Base-by-base conservation (phyloP, 2,888 invertebrate genomes). In the Prenolepis imparis region DNA sequence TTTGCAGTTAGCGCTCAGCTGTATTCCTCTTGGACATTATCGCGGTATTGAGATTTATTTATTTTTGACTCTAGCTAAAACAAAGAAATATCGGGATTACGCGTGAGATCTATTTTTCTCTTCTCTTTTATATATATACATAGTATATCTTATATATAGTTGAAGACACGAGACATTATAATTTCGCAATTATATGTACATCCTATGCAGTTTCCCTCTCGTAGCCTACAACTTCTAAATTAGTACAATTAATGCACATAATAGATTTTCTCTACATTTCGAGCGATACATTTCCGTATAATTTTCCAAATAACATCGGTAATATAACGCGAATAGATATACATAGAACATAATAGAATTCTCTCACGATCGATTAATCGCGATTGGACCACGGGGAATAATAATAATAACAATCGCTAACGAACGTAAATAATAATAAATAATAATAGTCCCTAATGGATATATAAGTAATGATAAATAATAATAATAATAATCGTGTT, bases 1-100 rank as follows among this genome's bases (percentile, higher is more conserved):
- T 82, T 21, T 28, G 57, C 36, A 28, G 55, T 72, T 85, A 77
- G 39, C 32, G 59, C n/a, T 74, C 12, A 59, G 21, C 66, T 61
- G 72, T 83, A 83, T 81, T 80, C 61, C 75, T 83, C 77, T 83
- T 75, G 75, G 48, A 74, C 41, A 84, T 63, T n/a, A n/a, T 36
- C 36, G 21, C n/a, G 24, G 15, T 81, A 36, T 74, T 73, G 36
- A 82, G 36, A 68, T 72, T 48, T 55, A 78, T 63, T 85, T 55
- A 70, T 64, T 70, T 66, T 78, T 66, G 11, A 75, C 1, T 75
- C 44, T 32, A 66, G 24, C 24, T n/a, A 52, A 52, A 52, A n/a
- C 52, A 8, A 52, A 52, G 5, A 48, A 75, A 12, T 64, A 52
- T 52, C 44, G 5, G n/a, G 9, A 61, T 32, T 74, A 64, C 18